Percentiles rank a stretch among this genome's conserved stretches.
Conservation (phyloP, 1,140 invertebrate species). For the Adoxophyes honmai region DNA sequence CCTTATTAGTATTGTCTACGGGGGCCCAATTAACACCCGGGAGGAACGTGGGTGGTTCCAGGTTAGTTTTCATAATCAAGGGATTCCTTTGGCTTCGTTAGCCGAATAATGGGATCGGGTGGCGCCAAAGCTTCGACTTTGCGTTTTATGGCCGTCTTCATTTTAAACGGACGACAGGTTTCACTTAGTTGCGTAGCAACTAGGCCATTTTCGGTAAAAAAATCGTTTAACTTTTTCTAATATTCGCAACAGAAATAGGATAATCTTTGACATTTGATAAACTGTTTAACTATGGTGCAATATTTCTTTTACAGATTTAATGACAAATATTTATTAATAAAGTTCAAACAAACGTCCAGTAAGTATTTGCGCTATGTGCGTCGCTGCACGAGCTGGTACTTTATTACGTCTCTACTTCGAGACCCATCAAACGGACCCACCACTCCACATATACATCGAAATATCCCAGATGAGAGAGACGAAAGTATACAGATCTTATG, state of each 20-base stretch:
- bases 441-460: not conserved
- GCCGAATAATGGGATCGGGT: slow-evolving; percentile 68
- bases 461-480: not conserved
- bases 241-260: too few relatives aligned
- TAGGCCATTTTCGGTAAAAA: too few relatives aligned
- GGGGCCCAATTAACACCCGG: slow-evolving; percentile 74
- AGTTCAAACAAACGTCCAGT: not conserved
- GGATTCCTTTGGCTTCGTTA: slow-evolving; percentile 70
- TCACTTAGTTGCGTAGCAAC: too few relatives aligned
- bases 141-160: not conserved
- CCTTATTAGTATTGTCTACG: slow-evolving; percentile 76
- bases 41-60: slow-evolving; percentile 25
- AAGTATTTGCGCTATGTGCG: not conserved
- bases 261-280: too few relatives aligned
- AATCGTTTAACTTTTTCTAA: too few relatives aligned
- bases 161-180: too few relatives aligned
- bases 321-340: too few relatives aligned
- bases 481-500: not conserved
- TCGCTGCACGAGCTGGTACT: not conserved
- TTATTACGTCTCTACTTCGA: slow-evolving; percentile 6
- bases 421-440: not conserved
- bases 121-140: slow-evolving; percentile 26
- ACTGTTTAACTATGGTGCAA: too few relatives aligned
- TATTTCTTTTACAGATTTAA: too few relatives aligned
- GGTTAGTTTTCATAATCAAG: slow-evolving; percentile 67